Percentiles rank a stretch among this genome's conserved stretches.
phyloP scores from a whole-genome alignment of 2,888 invertebrate species.

The Agelastica alni region DNA sequence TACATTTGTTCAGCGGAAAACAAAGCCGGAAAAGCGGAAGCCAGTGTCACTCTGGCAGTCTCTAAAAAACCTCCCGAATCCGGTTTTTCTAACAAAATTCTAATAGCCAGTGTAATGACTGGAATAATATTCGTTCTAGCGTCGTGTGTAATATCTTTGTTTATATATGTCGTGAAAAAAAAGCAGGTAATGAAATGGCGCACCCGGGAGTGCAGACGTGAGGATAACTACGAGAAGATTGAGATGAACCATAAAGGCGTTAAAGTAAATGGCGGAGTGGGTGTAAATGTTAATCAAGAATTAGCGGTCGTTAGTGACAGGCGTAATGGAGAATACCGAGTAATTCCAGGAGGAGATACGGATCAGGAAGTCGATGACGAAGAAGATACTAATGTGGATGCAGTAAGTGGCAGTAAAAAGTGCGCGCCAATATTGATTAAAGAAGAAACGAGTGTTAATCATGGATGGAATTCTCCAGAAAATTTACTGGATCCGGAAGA shows the following conservation, averaged over 20 bases:
- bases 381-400: constrained; percentile 57
- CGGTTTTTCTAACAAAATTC: constrained; percentile 63
- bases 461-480: constrained; percentile 47
- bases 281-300: constrained; percentile 31
- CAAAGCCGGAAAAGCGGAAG: constrained; percentile 76
- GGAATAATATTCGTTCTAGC: constrained; percentile 68
- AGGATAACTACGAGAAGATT: constrained; percentile 79
- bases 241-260: constrained; percentile 68
- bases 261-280: constrained; percentile 44
- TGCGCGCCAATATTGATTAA: constrained; percentile 42
- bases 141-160: constrained; percentile 69
- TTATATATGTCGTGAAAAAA: constrained; percentile 65
- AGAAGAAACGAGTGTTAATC: constrained; percentile 46
- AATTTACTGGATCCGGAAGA: constrained; percentile 43
- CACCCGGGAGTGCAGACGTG: constrained; percentile 54
- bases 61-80: constrained; percentile 67
- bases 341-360: constrained; percentile 64
- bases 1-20: constrained; percentile 82
- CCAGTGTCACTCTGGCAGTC: constrained; percentile 73
- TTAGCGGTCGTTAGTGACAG: constrained; percentile 54
- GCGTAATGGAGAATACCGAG: constrained; percentile 73
- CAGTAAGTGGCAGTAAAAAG: constrained; percentile 41
- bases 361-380: constrained; percentile 68
- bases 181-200: constrained; percentile 64
- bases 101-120: constrained; percentile 71